Percentiles rank a stretch among this genome's conserved stretches.
Conservation (phyloP, 2,888 invertebrate genomes). For the Orthonychiurus folsomi region DNA sequence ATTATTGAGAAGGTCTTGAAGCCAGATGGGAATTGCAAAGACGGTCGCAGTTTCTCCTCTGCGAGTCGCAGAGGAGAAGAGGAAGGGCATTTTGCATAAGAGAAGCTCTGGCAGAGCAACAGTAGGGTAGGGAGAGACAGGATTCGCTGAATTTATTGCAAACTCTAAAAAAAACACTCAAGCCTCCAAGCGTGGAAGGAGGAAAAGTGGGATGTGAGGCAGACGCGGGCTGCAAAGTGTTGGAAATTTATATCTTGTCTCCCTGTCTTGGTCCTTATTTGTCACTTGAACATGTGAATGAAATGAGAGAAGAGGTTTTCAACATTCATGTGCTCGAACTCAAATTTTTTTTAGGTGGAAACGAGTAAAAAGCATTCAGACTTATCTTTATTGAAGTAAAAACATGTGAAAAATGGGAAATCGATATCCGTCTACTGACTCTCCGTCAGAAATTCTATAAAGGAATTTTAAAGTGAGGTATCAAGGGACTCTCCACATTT, state of each 20-base stretch:
- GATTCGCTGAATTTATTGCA: background rate
- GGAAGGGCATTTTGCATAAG: no score
- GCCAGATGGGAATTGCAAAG: no score
- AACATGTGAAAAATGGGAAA: background rate
- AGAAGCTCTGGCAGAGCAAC: no score
- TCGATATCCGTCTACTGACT: constrained; percentile 8
- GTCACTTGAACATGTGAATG: background rate
- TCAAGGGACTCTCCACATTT: no score
- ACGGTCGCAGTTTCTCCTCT: no score
- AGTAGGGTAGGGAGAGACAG: background rate
- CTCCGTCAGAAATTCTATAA: no score
- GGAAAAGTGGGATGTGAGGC: background rate
- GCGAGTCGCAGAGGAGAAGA: no score
- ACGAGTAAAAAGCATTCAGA: no score
- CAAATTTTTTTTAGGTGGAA: background rate
- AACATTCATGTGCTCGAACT: background rate
- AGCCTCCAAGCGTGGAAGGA: background rate
- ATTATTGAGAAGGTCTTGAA: no score
- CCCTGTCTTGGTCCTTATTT: background rate
- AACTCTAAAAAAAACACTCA: background rate
- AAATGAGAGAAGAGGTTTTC: background rate
- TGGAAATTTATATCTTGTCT: background rate
- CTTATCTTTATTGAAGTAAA: no score
- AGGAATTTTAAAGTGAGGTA: no score
- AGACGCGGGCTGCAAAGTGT: background rate